phyloP scores from a whole-genome alignment of 2,113 vertebrate genomes.

The Oncorhynchus nerka region DNA sequence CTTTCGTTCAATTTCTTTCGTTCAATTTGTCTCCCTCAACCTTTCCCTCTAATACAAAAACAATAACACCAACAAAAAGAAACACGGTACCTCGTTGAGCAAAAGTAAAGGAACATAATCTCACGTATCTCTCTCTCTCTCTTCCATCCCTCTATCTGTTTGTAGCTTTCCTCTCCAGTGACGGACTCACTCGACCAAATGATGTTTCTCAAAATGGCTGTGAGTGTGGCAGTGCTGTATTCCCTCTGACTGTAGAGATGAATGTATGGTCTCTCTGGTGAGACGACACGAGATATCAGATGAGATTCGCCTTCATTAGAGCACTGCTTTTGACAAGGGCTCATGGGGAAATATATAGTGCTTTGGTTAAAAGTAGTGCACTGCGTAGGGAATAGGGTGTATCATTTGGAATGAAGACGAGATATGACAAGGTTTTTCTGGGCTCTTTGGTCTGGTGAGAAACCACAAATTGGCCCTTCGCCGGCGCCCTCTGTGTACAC shows the following conservation, averaged over 20 bases:
- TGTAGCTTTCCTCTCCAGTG: constrained; percentile 43
- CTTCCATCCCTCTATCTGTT: constrained; percentile 20
- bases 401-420: no score
- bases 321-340: no score
- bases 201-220: constrained; percentile 64
- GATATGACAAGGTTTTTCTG: constrained; percentile 42
- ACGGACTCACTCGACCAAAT: constrained; percentile 51
- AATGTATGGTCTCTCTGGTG: constrained; percentile 34
- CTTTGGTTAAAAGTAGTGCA: no score
- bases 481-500: constrained; percentile 70
- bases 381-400: constrained; percentile 8
- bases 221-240: constrained; percentile 48
- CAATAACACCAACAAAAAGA: background rate
- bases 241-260: constrained; percentile 62
- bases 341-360: background rate
- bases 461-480: constrained; percentile 75
- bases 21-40: no score
- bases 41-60: background rate
- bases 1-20: no score
- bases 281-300: constrained; percentile 49
- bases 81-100: background rate
- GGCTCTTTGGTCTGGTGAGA: constrained; percentile 58
- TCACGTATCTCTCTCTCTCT: constrained; percentile 25
- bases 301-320: constrained; percentile 15
- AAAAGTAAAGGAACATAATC: constrained; percentile 9